A percentile compares a stretch with the other conserved stretches of the same genome.
Conservation (phyloP, 2,113 vertebrate genomes). For the Pollimyrus isidori region DNA sequence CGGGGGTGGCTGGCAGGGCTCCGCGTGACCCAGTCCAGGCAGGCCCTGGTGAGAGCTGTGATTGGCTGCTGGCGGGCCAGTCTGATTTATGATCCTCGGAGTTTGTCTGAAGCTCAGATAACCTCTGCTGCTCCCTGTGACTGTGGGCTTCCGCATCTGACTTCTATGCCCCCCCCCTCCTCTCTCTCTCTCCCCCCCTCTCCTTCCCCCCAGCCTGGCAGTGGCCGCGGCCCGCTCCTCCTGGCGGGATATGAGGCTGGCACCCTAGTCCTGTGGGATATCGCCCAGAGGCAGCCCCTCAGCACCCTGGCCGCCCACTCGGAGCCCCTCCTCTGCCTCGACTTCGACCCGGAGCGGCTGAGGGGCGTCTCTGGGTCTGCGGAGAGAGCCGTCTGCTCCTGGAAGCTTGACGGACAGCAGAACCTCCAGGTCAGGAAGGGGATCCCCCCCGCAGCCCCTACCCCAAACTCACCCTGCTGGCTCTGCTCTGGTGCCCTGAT, state of each 20-base stretch:
- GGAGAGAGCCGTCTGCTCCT: conserved; percentile 76
- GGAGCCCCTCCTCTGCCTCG: conserved; percentile 87
- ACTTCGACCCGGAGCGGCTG: conserved; percentile 71
- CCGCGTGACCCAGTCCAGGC: conserved; percentile 48
- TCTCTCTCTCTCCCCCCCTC: too few relatives aligned
- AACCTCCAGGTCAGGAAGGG: conserved; percentile 79
- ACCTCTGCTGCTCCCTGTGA: conserved; percentile 43
- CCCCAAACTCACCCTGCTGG: conserved; percentile 53
- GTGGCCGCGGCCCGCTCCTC: conserved; percentile 64
- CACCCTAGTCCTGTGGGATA: conserved; percentile 81
- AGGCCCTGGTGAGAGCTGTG: conserved; percentile 55
- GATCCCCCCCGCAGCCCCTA: conserved; percentile 40
- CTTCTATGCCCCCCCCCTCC: conserved; percentile 22
- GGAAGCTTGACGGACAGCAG: conserved; percentile 76
- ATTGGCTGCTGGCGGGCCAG: conserved; percentile 48
- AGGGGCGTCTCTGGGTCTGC: conserved; percentile 83
- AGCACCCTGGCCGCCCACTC: conserved; percentile 69
- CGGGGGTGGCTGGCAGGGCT: background rate
- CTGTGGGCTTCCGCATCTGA: conserved; percentile 7
- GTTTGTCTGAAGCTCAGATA: conserved; percentile 45
- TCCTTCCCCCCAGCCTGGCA: conserved; percentile 57
- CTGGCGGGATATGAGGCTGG: conserved; percentile 88
- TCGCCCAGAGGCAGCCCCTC: conserved; percentile 63
- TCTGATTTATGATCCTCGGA: conserved; percentile 47
- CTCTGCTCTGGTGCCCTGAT: conserved; percentile 65